Evolutionary conservation across 1,140 invertebrate genomes (phyloP).

Genomic region (Phocides pigmalion): DNA sequence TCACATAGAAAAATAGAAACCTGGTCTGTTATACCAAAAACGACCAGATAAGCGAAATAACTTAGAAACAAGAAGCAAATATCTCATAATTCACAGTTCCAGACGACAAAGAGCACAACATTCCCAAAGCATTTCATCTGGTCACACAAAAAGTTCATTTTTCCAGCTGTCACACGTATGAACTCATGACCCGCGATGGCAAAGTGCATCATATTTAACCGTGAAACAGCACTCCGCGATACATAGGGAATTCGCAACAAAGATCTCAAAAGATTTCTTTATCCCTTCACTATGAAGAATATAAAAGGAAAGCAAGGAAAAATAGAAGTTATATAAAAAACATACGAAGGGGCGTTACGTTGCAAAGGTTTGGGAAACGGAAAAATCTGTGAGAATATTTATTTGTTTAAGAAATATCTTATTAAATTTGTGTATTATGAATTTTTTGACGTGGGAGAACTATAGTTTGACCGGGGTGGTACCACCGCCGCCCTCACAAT

Average conservation of each 20-base stretch:
- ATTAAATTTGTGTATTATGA: too few species aligned
- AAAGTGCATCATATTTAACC: constrained; percentile 33
- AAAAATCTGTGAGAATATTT: too few species aligned
- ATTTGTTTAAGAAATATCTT: too few species aligned
- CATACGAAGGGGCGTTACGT: too few species aligned
- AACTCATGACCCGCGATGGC: not conserved
- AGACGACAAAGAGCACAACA: constrained; percentile 3
- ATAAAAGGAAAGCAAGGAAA: constrained; percentile 5
- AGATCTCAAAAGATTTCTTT: constrained; percentile 22
- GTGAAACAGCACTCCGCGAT: constrained; percentile 25
- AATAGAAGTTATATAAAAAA: constrained; percentile 8
- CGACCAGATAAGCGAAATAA: not conserved
- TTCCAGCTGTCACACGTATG: constrained; percentile 21
- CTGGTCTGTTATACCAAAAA: too few species aligned
- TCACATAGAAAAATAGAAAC: too few species aligned
- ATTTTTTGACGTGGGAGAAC: too few species aligned
- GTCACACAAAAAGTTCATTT: constrained; percentile 31
- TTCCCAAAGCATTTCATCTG: constrained; percentile 18
- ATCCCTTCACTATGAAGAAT: constrained; percentile 3
- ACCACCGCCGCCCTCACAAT: too few species aligned
- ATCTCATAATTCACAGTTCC: constrained; percentile 10
- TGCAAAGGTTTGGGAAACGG: too few species aligned
- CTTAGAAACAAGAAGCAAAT: not conserved
- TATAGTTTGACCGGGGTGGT: too few species aligned
- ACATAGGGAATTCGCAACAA: constrained; percentile 19